These are phyloP conservation scores for Pimephales promelas DNA, from an alignment of 2,113 vertebrate species.

Conservation along the genomic window DNA sequence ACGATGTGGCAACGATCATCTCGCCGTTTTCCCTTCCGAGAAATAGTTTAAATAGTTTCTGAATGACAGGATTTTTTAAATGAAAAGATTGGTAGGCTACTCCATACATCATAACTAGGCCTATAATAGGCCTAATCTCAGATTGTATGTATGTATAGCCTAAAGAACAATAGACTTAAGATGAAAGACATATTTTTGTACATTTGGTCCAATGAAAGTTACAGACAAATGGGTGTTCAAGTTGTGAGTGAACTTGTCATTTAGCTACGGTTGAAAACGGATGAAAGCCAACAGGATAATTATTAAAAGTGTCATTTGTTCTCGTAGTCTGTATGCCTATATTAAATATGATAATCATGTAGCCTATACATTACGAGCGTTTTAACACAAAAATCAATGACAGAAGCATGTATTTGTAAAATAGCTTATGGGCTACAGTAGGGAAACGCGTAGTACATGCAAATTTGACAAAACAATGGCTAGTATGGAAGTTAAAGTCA, in stretches of 20 bases:
- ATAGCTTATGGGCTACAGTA: background rate
- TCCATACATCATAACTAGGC: background rate
- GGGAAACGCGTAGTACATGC: background rate
- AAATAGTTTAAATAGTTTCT: background rate
- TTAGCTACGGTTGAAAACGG: background rate
- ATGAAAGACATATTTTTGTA: background rate
- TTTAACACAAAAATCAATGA: background rate
- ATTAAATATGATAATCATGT: background rate
- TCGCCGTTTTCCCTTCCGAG: background rate
- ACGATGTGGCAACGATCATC: constrained; percentile 3
- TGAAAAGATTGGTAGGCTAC: background rate
- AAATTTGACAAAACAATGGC: background rate
- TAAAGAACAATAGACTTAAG: background rate
- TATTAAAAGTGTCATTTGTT: background rate
- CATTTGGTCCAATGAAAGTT: background rate
- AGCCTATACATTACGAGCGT: background rate
- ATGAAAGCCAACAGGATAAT: background rate
- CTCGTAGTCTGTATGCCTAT: background rate
- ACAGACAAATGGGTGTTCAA: background rate
- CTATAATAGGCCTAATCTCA: background rate
- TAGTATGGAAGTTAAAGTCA: background rate
- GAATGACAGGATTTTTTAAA: background rate
- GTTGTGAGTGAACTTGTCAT: background rate
- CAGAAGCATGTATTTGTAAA: background rate
- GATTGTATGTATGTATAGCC: background rate